phyloP scores from a whole-genome alignment of 2,797 vertebrate genomes.

The Micropoecilia bifurca region DNA sequence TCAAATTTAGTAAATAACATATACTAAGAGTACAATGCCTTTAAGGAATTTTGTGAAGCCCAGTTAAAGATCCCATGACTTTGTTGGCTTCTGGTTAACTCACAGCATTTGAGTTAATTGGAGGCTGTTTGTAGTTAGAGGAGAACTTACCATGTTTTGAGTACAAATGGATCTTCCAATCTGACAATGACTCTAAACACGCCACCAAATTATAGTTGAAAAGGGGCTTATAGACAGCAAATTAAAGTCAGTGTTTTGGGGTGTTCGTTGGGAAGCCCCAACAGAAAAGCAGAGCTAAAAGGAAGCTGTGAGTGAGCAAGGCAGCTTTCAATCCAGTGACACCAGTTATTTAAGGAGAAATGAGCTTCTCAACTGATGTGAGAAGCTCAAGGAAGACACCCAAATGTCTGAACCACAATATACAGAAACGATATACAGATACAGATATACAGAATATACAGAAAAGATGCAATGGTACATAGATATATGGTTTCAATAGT shows the following conservation, averaged over 20 bases:
- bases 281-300: background rate
- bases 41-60: background rate
- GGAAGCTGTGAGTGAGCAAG: background rate
- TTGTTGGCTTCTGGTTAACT: no score
- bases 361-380: background rate
- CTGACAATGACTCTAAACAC: background rate
- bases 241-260: background rate
- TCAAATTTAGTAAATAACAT: background rate
- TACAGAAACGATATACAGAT: no score
- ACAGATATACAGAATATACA: no score
- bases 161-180: background rate
- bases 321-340: background rate
- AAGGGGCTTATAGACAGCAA: background rate
- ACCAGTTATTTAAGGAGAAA: background rate
- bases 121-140: no score
- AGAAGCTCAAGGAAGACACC: background rate
- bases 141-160: background rate
- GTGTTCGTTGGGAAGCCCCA: background rate
- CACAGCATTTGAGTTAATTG: no score
- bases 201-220: background rate
- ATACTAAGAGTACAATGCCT: background rate
- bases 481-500: background rate
- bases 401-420: background rate
- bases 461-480: background rate
- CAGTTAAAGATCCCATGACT: background rate